Evolutionary conservation across 2,113 vertebrate genomes (phyloP), one percentile per base, ranked within the genome.

Genomic region (Aldabrachelys gigantea): DNA sequence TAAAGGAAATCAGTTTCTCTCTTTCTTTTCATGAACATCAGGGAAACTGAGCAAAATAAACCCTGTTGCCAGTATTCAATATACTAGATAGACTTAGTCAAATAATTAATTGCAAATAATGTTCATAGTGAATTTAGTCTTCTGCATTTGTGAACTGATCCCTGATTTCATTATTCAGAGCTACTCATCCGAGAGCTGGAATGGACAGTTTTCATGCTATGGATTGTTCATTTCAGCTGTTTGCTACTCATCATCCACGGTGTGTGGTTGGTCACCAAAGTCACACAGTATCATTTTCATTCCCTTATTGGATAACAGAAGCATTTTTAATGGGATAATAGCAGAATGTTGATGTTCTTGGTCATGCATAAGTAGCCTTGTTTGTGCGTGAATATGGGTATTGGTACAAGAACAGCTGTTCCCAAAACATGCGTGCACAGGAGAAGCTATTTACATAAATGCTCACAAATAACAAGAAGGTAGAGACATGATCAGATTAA

Each of bases 91-190:
- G 31, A 80, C 56, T 6, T 19, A 38, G 1, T 38, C 82, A 79
- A 82, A 82, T 14, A 84, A 90, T 85, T 81, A 83, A 83, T 31
- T 82, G 41, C 25, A 85, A 72, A 87, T 0, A 91, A 41, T 69
- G 90, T n/a, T 21, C 76, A 62, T 0, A 3, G 4, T 17, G 53
- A 47, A 80, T 87, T 87, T 56, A 82, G 6, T 72, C 54, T 85
- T 79, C 89, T 84, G 79, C 29, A 52, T 25, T 78, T 85, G 59
- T 57, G 75, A 90, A 69, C 3, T 4, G 87, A 0, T 10, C 80
- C 82, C 12, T 47, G 38, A 82, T 52, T 85, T 88, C 88, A 80
- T 90, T 88, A 84, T 89, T 93, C 93, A 94, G 52, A 95, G 52
- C 80, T 92, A 80, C 35, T 82, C 62, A 56, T 2, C 31, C 52